Evolutionary conservation across 1,140 invertebrate genomes (phyloP).

Genomic region (Proctacanthus coquilletti): DNA sequence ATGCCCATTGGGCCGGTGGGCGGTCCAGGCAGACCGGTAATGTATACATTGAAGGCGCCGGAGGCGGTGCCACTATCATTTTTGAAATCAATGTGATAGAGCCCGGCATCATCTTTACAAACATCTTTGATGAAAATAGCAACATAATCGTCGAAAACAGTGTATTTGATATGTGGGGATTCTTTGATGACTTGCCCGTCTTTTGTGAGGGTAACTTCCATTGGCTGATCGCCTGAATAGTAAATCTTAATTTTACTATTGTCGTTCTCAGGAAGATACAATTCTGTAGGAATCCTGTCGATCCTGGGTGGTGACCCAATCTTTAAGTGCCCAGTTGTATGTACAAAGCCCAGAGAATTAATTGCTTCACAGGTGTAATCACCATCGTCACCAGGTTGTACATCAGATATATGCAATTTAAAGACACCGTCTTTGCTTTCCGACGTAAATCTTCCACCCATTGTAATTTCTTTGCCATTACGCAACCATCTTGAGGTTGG

Average conservation of each 20-base stretch:
- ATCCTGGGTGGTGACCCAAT: conserved; percentile 90
- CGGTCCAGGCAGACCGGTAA: conserved; percentile 84
- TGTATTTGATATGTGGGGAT: conserved; percentile 73
- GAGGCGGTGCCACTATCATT: conserved; percentile 82
- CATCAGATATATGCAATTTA: conserved; percentile 75
- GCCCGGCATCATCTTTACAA: conserved; percentile 66
- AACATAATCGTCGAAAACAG: conserved; percentile 90
- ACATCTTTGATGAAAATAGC: conserved; percentile 86
- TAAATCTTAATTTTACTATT: conserved; percentile 92
- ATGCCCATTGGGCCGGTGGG: conserved; percentile 86
- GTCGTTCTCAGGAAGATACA: conserved; percentile 81
- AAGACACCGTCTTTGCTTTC: conserved; percentile 68
- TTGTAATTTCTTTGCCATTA: conserved; percentile 72
- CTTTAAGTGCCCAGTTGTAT: conserved; percentile 70
- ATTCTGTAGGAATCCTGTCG: conserved; percentile 75
- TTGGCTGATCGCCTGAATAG: conserved; percentile 83
- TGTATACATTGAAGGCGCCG: conserved; percentile 68
- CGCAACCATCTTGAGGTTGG: conserved; percentile 84
- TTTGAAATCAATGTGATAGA: conserved; percentile 70
- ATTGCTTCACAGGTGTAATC: conserved; percentile 93
- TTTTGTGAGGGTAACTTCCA: conserved; percentile 67
- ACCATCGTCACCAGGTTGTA: conserved; percentile 84
- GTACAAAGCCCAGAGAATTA: conserved; percentile 81
- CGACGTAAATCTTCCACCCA: conserved; percentile 51
- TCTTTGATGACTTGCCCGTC: conserved; percentile 62